A percentile compares a stretch with the other conserved stretches of the same genome.
phyloP scores from a whole-genome alignment of 2,888 invertebrate species.

The Meganola albula region DNA sequence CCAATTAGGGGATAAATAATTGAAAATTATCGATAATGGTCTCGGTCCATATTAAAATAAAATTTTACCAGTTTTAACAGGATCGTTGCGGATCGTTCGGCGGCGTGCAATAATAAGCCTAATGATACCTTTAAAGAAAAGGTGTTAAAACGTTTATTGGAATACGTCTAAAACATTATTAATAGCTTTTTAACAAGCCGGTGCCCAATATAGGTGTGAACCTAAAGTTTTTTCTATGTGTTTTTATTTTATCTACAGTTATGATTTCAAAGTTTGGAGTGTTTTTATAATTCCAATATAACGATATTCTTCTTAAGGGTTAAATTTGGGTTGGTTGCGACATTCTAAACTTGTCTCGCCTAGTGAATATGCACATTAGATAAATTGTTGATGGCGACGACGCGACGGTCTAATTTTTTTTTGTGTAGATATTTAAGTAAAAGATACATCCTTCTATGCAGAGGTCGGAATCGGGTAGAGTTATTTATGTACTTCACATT shows the following conservation, averaged over 20 bases:
- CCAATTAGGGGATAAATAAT: no score
- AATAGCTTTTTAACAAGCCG: constrained; percentile 76
- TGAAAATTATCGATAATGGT: constrained; percentile 22
- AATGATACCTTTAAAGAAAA: constrained; percentile 73
- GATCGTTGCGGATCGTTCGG: constrained; percentile 36
- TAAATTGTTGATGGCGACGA: no score
- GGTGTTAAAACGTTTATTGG: constrained; percentile 77
- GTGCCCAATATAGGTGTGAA: constrained; percentile 56
- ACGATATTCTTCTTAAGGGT: constrained; percentile 35
- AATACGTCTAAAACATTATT: constrained; percentile 69
- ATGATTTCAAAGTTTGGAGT: constrained; percentile 17
- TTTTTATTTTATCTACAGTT: constrained; percentile 27
- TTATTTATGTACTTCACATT: no score
- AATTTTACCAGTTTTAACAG: constrained; percentile 34
- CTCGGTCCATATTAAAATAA: constrained; percentile 30
- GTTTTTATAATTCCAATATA: constrained; percentile 38
- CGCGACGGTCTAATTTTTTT: no score
- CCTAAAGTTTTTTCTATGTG: constrained; percentile 37
- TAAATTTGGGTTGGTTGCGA: constrained; percentile 26
- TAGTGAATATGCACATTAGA: no score
- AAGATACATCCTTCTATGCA: no score
- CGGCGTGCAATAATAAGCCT: constrained; percentile 57
- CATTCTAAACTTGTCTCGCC: constrained; percentile 17
- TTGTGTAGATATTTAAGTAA: constrained; percentile 20
- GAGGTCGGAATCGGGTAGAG: no score